phyloP scores from a whole-genome alignment of 2,888 invertebrate genomes.

The Hirtodrosophila cameraria region DNA sequence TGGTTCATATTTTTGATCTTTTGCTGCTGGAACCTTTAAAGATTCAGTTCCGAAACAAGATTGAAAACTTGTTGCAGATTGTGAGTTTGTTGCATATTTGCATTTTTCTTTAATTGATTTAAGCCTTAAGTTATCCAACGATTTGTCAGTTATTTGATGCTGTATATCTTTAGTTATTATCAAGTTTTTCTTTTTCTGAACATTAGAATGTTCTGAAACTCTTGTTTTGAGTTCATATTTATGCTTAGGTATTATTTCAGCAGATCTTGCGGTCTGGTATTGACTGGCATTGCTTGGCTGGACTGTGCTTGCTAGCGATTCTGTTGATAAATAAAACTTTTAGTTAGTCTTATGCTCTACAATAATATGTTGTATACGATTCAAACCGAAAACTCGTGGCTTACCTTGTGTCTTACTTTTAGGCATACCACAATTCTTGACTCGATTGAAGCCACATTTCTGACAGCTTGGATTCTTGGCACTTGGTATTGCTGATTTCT shows the following conservation, averaged over 20 bases:
- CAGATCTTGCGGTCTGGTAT: too few relatives aligned
- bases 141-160: not conserved
- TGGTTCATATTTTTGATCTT: not conserved
- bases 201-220: too few relatives aligned
- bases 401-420: too few relatives aligned
- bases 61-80: slow-evolving; percentile 3
- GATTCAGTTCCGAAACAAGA: slow-evolving; percentile 1
- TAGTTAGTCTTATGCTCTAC: not conserved
- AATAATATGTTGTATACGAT: too few relatives aligned
- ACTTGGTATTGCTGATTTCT: not conserved
- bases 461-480: slow-evolving; percentile 10
- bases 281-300: too few relatives aligned
- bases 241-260: too few relatives aligned
- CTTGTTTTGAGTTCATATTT: too few relatives aligned
- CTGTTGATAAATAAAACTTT: not conserved
- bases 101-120: not conserved
- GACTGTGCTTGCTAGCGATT: not conserved
- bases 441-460: slow-evolving; percentile 28
- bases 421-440: not conserved
- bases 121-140: not conserved
- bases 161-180: too few relatives aligned
- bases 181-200: too few relatives aligned
- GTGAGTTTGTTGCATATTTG: not conserved
- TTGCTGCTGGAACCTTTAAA: not conserved
- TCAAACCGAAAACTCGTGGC: too few relatives aligned